Conservation (phyloP, 2,113 vertebrate species). For the Psephotus haematonotus region DNA sequence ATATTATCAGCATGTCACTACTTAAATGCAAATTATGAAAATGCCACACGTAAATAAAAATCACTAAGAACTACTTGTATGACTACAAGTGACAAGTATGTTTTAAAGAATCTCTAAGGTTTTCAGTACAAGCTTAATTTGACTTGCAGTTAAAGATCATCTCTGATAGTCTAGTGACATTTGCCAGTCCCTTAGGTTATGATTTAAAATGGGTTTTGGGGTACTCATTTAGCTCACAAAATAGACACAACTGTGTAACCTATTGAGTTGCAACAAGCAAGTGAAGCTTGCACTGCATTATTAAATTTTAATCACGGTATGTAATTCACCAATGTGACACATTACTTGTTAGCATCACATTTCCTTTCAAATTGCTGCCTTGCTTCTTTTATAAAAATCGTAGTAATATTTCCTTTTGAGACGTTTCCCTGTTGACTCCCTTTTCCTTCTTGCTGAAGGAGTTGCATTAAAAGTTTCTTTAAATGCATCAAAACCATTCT, state of each 20-base stretch:
- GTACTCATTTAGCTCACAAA: constrained; percentile 59
- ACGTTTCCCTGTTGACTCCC: neutral
- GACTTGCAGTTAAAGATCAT: neutral
- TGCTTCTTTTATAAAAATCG: neutral
- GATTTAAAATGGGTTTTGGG: neutral
- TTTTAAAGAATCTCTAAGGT: neutral
- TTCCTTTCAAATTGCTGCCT: constrained; percentile 1
- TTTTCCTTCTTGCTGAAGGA: neutral
- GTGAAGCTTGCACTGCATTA: constrained; percentile 28
- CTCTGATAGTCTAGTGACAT: neutral
- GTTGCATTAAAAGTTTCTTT: neutral
- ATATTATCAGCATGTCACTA: neutral
- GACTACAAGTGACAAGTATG: neutral
- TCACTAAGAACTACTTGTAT: neutral
- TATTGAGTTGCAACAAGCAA: constrained; percentile 10
- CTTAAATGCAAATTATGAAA: constrained; percentile 54
- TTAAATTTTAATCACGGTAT: constrained; percentile 38
- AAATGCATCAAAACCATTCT: neutral
- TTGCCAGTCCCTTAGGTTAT: neutral
- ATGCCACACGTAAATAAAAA: neutral
- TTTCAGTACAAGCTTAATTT: neutral
- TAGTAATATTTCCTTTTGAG: neutral
- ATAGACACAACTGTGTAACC: constrained; percentile 30
- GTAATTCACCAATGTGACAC: neutral
- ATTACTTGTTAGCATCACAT: neutral